phyloP scores from a whole-genome alignment of 2,113 vertebrate species.

The Zosterops japonicus region DNA sequence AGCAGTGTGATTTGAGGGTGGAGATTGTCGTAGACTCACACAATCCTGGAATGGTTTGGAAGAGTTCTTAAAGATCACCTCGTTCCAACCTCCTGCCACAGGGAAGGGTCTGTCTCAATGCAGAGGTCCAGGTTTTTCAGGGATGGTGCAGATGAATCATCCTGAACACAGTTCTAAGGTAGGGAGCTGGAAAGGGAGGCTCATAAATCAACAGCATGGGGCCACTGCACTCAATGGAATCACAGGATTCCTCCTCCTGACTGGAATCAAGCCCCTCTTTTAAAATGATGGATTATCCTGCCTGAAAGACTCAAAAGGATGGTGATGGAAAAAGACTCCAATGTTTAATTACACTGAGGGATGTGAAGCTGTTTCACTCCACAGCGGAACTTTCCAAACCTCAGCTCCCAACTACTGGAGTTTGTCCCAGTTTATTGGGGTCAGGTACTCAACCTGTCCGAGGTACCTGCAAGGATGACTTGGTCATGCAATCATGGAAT shows the following conservation, averaged over 20 bases:
- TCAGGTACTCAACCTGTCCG: fast-evolving
- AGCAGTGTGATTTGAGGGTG: not conserved
- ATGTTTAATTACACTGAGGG: not conserved
- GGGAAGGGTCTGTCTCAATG: not conserved
- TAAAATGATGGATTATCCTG: not conserved
- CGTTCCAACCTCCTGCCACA: not conserved
- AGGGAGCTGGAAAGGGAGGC: not conserved
- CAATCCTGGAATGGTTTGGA: not conserved
- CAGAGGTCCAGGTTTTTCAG: not conserved
- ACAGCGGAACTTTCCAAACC: not conserved
- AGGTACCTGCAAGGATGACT: not conserved
- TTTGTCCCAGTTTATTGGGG: not conserved
- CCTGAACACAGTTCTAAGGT: not conserved
- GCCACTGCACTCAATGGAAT: not conserved
- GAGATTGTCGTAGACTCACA: not conserved
- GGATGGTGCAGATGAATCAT: not conserved
- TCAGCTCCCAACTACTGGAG: not conserved
- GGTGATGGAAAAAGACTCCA: not conserved
- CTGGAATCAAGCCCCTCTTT: not conserved
- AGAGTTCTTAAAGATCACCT: not conserved
- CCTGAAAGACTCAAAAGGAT: not conserved
- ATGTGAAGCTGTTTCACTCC: not conserved
- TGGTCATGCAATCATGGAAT: not conserved
- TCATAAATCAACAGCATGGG: not conserved
- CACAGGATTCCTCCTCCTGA: not conserved